Evolutionary conservation across 2,888 invertebrate genomes (phyloP), one percentile per base, ranked within the genome.

Genomic region (Actias luna): DNA sequence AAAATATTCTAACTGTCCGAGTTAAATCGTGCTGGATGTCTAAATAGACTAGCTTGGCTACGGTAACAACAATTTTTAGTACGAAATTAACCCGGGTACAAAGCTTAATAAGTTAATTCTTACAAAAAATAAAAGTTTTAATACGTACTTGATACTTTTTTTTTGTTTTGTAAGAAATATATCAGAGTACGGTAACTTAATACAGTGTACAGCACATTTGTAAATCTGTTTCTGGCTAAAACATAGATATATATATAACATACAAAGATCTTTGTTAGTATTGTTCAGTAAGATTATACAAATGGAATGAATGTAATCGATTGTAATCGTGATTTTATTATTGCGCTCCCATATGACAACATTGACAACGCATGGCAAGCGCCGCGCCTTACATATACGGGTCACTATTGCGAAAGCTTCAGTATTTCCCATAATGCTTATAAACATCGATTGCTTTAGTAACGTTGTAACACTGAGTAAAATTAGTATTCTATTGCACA

Each of bases 241-340:
- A 42, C 18, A 18, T 42, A 42, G 7, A 42, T 18, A 7, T 57
- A 63, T 59, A 61, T 60, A 63, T 31, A 36, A 18, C 22, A 16
- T 63, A 80, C 77, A 88, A 88, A 86, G 78, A 81, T 80, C 78
- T 83, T 87, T 89, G 86, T 88, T 81, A 69, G 75, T 79, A 79
- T 87, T 87, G 83, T 88, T 69, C 61, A 62, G 73, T 55, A 27
- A 59, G n/a, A 25, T 39, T 27, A 27, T 18, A 71, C 66, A 69
- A 67, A 65, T 70, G 78, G 79, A 60, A 66, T 59, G 63, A 83
- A 81, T 83, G 78, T 70, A 77, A 78, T 77, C 78, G 78, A 86
- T 87, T 84, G 86, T 85, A 74, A 74, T 74, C 71, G 74, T 74
- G 67, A 72, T 29, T 29, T 27, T 29, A 29, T 27, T 29, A 55